phyloP scores from a whole-genome alignment of 1,140 invertebrate genomes.

The Pinna nobilis region DNA sequence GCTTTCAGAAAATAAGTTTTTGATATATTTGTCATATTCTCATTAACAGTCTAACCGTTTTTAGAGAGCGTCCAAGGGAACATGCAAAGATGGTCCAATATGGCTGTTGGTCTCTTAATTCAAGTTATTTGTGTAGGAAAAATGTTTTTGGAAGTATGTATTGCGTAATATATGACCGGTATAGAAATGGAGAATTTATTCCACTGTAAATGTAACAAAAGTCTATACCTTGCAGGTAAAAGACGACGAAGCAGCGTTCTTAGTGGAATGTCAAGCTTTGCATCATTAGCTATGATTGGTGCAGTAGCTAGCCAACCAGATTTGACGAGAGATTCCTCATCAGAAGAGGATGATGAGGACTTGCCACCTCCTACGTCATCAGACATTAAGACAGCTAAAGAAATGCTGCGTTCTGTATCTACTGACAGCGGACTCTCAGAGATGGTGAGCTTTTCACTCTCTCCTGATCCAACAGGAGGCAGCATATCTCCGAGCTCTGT shows the following conservation, averaged over 20 bases:
- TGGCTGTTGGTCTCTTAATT: no score
- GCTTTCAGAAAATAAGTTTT: no score
- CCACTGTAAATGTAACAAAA: background rate
- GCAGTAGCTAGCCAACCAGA: constrained; percentile 35
- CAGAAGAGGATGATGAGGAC: constrained; percentile 46
- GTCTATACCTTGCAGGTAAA: background rate
- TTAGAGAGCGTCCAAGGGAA: no score
- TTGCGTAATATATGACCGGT: no score
- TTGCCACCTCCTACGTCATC: background rate
- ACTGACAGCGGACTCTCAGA: constrained; percentile 33
- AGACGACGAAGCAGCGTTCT: constrained; percentile 20
- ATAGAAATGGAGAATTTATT: background rate
- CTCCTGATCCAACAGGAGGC: constrained; percentile 35
- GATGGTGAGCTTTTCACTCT: constrained; percentile 17
- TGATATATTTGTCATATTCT: no score
- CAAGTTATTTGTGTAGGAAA: no score
- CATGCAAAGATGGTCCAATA: no score
- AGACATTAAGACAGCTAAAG: constrained; percentile 15
- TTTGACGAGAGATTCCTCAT: constrained; percentile 42
- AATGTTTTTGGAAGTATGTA: no score
- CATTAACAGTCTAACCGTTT: no score
- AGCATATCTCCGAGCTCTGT: no score
- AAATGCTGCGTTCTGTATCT: constrained; percentile 33
- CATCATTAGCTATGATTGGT: constrained; percentile 43
- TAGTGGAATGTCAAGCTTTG: constrained; percentile 34